phyloP scores from a whole-genome alignment of 2,888 invertebrate species.

The Cerastis leucographa region DNA sequence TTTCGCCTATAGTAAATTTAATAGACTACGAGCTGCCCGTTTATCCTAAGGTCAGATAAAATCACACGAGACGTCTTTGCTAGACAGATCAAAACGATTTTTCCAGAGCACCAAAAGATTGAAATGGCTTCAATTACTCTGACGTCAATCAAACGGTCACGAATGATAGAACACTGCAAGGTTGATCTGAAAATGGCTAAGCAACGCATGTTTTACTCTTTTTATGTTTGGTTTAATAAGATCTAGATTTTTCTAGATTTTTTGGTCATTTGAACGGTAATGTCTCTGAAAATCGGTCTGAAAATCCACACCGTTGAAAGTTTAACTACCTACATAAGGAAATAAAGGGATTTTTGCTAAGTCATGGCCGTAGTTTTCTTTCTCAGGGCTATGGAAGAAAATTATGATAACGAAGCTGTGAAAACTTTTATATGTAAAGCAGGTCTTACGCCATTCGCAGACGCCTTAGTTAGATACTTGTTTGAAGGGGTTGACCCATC shows the following conservation, averaged over 20 bases:
- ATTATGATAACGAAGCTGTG: neutral
- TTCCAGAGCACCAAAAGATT: constrained; percentile 4
- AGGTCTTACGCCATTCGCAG: neutral
- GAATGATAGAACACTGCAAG: constrained; percentile 67
- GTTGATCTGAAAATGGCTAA: constrained; percentile 50
- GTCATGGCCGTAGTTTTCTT: neutral
- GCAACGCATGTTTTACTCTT: constrained; percentile 7
- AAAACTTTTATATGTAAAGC: neutral
- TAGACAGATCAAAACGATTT: neutral
- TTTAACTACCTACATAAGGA: neutral
- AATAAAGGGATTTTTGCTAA: neutral
- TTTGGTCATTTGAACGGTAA: neutral
- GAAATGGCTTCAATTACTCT: constrained; percentile 25
- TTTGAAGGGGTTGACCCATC: neutral
- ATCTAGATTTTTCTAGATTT: neutral
- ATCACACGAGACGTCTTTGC: neutral
- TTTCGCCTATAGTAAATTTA: neutral
- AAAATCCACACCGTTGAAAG: neutral
- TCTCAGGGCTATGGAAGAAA: neutral
- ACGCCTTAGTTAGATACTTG: too few species aligned
- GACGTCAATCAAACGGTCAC: constrained; percentile 51
- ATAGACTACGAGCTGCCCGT: neutral
- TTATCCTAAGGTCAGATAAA: neutral
- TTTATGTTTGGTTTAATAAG: neutral
- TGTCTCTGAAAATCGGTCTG: too few species aligned